These are phyloP conservation scores for Trididemnum clinides DNA, from an alignment of 23 tunicate genomes.

Conservation along the genomic window DNA sequence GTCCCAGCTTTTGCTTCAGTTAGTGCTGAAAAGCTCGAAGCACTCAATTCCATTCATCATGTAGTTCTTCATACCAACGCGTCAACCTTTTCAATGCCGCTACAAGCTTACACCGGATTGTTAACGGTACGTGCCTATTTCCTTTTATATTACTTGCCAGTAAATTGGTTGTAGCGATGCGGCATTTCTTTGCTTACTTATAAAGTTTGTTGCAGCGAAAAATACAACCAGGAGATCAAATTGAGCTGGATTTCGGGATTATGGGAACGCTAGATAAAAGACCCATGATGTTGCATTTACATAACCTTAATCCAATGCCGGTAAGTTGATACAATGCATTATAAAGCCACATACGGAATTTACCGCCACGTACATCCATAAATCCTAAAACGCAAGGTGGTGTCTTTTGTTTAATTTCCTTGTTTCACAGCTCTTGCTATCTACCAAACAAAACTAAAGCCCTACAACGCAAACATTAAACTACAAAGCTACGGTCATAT, in stretches of 20 bases:
- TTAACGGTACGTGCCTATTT: slow-evolving; percentile 30
- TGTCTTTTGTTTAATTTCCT: too few relatives aligned
- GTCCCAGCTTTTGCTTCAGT: slow-evolving; percentile 6
- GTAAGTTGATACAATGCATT: too few relatives aligned
- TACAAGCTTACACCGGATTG: slow-evolving; percentile 50
- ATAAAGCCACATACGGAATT: too few relatives aligned
- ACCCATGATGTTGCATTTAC: slow-evolving; percentile 39
- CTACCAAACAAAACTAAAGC: too few relatives aligned
- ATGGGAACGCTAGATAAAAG: slow-evolving; percentile 75
- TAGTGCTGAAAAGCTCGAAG: neutral
- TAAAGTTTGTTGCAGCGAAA: slow-evolving; percentile 44
- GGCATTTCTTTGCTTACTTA: neutral
- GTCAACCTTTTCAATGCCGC: slow-evolving; percentile 77
- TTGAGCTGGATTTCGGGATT: slow-evolving; percentile 69
- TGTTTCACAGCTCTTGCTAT: too few relatives aligned
- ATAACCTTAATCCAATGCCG: slow-evolving; percentile 67
- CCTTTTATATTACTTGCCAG: neutral
- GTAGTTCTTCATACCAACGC: slow-evolving; percentile 77
- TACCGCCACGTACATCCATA: too few relatives aligned
- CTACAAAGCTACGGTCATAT: too few relatives aligned
- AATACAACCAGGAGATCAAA: slow-evolving; percentile 35
- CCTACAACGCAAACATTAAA: too few relatives aligned
- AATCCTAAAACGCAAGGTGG: too few relatives aligned
- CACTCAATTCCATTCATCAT: slow-evolving; percentile 30
- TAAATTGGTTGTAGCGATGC: neutral